A percentile compares a stretch with the other conserved stretches of the same genome.
Conservation (phyloP, 2,888 invertebrate genomes). For the Pterobdella sp. region DNA sequence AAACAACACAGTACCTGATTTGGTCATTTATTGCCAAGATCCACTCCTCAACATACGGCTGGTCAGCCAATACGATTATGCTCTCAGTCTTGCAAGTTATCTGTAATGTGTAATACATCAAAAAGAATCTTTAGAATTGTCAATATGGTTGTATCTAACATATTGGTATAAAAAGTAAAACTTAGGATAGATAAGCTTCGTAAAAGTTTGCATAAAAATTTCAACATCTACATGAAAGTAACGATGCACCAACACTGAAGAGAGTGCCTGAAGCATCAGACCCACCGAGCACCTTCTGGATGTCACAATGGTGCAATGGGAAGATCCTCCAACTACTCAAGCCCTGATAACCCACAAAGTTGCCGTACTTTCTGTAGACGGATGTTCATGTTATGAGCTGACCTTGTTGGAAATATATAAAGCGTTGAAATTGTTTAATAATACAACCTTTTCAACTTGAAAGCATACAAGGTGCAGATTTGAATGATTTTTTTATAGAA, state of each 20-base stretch:
- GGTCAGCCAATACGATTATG: slow-evolving; percentile 44
- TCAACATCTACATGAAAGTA: not conserved
- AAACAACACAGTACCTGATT: slow-evolving; percentile 32
- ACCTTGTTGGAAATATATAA: too few species aligned
- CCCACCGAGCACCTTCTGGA: slow-evolving; percentile 47
- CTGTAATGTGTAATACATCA: too few species aligned
- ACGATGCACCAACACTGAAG: slow-evolving; percentile 34
- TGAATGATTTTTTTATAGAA: too few species aligned
- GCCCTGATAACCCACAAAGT: slow-evolving; percentile 52
- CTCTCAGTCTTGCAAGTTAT: slow-evolving; percentile 47
- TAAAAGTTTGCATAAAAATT: too few species aligned
- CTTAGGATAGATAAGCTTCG: too few species aligned
- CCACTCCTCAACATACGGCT: slow-evolving; percentile 44
- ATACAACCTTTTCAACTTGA: too few species aligned
- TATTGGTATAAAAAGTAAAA: too few species aligned
- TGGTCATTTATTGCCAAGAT: slow-evolving; percentile 42
- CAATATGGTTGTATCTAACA: too few species aligned
- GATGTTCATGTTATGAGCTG: too few species aligned
- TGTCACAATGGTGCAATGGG: slow-evolving; percentile 64
- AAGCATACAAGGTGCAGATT: too few species aligned
- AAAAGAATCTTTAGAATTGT: too few species aligned
- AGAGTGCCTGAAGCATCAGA: slow-evolving; percentile 34
- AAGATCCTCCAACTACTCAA: slow-evolving; percentile 63
- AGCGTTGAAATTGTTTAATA: too few species aligned
- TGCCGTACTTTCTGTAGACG: not conserved